Evolutionary conservation across 2,113 vertebrate genomes (phyloP).

Genomic region (Tor tambroides): DNA sequence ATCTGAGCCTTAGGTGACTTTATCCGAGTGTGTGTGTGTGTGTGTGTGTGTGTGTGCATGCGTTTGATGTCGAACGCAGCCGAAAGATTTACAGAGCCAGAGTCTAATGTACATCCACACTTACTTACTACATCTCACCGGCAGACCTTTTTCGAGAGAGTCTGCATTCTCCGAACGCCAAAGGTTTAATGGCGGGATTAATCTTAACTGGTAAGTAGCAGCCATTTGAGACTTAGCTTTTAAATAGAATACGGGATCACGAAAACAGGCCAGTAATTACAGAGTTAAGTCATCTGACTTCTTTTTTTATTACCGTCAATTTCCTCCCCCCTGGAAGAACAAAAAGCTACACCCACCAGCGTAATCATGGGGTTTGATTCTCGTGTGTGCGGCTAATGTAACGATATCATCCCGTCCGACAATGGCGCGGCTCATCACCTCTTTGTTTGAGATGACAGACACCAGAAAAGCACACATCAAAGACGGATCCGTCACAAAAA

Average conservation of each 20-base stretch:
- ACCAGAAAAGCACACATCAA: conserved; percentile 52
- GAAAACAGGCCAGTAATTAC: conserved; percentile 77
- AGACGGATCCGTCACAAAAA: conserved; percentile 45
- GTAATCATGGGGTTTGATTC: conserved; percentile 90
- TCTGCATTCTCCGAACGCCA: conserved; percentile 23
- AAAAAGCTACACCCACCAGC: conserved; percentile 82
- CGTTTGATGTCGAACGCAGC: conserved; percentile 26
- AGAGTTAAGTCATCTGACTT: conserved; percentile 81
- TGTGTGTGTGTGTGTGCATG: conserved; percentile 38
- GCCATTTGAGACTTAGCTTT: conserved; percentile 34
- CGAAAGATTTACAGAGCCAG: conserved; percentile 40
- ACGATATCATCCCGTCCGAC: conserved; percentile 81
- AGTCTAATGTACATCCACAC: conserved; percentile 33
- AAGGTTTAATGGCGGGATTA: conserved; percentile 39
- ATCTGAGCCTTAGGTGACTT: conserved; percentile 58
- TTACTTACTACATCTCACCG: conserved; percentile 44
- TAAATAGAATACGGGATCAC: conserved; percentile 64
- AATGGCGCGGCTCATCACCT: conserved; percentile 41
- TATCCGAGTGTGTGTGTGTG: conserved; percentile 25
- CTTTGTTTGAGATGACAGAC: conserved; percentile 59
- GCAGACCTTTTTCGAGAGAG: background rate
- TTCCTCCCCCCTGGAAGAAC: conserved; percentile 83
- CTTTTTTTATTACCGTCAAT: conserved; percentile 93
- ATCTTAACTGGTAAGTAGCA: conserved; percentile 50
- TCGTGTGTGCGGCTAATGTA: conserved; percentile 80